phyloP scores from a whole-genome alignment of 1,140 invertebrate species.

The Magallana gigas region DNA sequence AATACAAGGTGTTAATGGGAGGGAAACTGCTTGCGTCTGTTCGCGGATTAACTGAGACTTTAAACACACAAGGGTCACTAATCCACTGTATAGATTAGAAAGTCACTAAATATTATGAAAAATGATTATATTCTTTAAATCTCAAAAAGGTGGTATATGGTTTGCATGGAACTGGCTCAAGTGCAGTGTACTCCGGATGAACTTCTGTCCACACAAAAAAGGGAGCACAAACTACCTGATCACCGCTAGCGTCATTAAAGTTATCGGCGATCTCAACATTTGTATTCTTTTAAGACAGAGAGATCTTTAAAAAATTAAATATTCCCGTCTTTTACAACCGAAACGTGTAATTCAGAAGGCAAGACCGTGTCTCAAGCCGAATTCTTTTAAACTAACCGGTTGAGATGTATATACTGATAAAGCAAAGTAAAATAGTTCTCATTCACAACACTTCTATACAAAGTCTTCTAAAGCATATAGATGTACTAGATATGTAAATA shows the following conservation, averaged over 20 bases:
- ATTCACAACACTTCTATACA: too few species aligned
- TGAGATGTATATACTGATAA: too few species aligned
- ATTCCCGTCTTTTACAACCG: too few species aligned
- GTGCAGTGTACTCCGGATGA: neutral
- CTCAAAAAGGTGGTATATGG: neutral
- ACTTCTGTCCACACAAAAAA: neutral
- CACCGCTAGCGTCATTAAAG: neutral
- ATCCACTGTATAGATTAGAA: conserved; percentile 4
- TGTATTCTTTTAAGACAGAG: too few species aligned
- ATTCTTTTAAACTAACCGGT: too few species aligned
- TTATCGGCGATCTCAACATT: too few species aligned
- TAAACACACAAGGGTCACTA: neutral
- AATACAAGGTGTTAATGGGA: conserved; percentile 1
- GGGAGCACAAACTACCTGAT: neutral
- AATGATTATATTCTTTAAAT: neutral
- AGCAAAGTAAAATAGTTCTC: too few species aligned
- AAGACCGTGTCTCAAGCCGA: too few species aligned
- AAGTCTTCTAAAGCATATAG: too few species aligned
- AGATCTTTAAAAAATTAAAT: too few species aligned
- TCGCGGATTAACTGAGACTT: conserved; percentile 1
- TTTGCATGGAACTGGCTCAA: neutral
- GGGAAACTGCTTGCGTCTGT: neutral
- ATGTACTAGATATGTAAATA: too few species aligned
- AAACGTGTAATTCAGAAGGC: too few species aligned
- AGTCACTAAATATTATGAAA: conserved; percentile 25